phyloP scores from a whole-genome alignment of 2,113 vertebrate species.

The Elephantulus edwardii region DNA sequence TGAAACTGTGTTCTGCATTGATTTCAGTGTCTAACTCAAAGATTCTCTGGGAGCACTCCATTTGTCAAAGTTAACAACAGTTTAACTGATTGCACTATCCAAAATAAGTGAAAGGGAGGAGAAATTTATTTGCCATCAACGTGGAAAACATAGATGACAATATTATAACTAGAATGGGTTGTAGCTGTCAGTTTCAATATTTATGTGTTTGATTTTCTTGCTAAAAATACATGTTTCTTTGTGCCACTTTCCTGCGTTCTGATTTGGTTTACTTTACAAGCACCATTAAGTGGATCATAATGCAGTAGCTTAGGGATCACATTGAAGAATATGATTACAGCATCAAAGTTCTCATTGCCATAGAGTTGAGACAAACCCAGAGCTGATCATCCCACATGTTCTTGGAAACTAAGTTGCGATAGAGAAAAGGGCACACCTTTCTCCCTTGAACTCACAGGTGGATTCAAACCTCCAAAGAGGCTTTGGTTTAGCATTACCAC shows the following conservation, averaged over 20 bases:
- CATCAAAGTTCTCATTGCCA: neutral
- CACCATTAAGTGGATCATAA: neutral
- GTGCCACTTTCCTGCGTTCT: neutral
- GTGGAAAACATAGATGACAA: neutral
- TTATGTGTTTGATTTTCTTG: neutral
- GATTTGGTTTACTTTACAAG: neutral
- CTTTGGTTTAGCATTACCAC: too few species aligned
- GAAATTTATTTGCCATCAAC: neutral
- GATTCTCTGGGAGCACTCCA: neutral
- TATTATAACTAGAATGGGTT: neutral
- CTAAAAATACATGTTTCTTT: conserved; percentile 8
- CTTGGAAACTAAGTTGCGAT: too few species aligned
- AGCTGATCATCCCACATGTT: too few species aligned
- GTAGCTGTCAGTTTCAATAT: neutral
- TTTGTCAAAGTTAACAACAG: neutral
- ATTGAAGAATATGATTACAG: neutral
- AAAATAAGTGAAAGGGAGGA: neutral
- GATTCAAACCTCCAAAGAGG: too few species aligned
- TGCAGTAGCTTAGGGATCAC: neutral
- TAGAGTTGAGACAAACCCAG: too few species aligned
- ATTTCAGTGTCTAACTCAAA: neutral
- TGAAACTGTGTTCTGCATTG: too few species aligned
- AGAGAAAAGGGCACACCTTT: too few species aligned
- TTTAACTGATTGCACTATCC: neutral
- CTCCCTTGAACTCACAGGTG: too few species aligned